Base-by-base conservation (phyloP, 2,888 invertebrate genomes). In the Willowsia nigromaculata region DNA sequence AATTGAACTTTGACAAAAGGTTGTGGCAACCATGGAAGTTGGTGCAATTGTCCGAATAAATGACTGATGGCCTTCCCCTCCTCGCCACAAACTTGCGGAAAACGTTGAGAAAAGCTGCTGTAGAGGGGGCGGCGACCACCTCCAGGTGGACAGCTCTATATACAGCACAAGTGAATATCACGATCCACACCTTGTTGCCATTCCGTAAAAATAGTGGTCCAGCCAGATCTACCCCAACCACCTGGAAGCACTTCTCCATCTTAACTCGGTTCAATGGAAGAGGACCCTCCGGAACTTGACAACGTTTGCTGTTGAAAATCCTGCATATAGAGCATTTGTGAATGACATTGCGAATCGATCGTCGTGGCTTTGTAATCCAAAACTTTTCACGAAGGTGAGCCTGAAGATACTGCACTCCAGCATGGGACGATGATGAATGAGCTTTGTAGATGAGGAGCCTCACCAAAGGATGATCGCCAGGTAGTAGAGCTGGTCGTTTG, bases 1-100 rank as follows among this genome's bases (percentile, higher is more conserved):
- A 25, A 6, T 91, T 95, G 95, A 91, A 95, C 94, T 0, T 95
- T 90, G 94, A 94, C 91, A 95, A 94, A 15, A 94, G 93, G 90
- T 93, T 94, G 3, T 91, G 90, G 0, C 93, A 90, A 0, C 94
- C 93, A 0, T 93, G 90, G 90, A 94, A 94, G 90, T 94, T 94
- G 0, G 93, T 93, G 0, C 93, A 94, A 85, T 94, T 94, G 82
- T 94, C 94, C 27, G 93, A 93, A 71, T 93, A 93, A 0, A 94
- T 93, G 4, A 93, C 91, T 11, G 71, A 90, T 0, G 93, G 93
- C 18, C 93, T 89, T 4, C 94, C 93, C 37, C 93, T 84, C 50
- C 93, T 83, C 0, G 93, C 91, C 9, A 93, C 91, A 83, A 94
- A 94, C 62, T 93, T 87, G 43, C 27, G 93, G 5, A 94, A 85